Conservation (phyloP, 2,888 invertebrate species). For the Polietes domitor region DNA sequence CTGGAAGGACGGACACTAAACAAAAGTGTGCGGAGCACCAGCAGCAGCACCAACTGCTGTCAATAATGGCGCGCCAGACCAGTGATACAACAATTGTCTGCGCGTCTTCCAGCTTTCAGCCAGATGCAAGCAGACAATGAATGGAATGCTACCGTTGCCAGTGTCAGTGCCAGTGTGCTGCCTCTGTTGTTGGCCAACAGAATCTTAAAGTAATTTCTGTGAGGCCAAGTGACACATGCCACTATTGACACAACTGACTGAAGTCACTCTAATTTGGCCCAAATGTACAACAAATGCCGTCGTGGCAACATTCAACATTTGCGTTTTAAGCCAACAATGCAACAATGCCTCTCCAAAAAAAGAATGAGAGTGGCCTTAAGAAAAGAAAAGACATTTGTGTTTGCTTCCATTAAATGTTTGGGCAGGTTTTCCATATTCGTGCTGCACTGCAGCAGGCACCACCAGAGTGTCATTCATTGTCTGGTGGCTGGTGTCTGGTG, state of each 20-base stretch:
- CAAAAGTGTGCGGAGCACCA: not conserved
- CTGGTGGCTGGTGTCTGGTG: constrained; percentile 18
- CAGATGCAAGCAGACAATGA: constrained; percentile 62
- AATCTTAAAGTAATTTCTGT: constrained; percentile 45
- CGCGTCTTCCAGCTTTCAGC: constrained; percentile 29
- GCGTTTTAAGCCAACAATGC: constrained; percentile 52
- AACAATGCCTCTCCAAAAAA: not conserved
- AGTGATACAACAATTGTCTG: constrained; percentile 56
- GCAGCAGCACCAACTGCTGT: constrained; percentile 49
- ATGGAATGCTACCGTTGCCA: constrained; percentile 54
- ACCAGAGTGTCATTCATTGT: constrained; percentile 26
- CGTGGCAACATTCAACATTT: constrained; percentile 52
- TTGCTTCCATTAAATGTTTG: constrained; percentile 42
- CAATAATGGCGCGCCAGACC: constrained; percentile 59
- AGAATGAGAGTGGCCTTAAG: not conserved
- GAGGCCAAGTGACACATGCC: constrained; percentile 64
- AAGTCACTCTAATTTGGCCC: constrained; percentile 48
- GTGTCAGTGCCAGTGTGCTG: constrained; percentile 21
- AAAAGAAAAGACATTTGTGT: constrained; percentile 43
- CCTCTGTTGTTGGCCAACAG: constrained; percentile 44
- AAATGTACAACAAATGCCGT: constrained; percentile 27
- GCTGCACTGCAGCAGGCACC: not conserved
- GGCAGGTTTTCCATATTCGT: constrained; percentile 46
- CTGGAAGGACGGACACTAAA: constrained; percentile 18
- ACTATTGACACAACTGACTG: constrained; percentile 54